Conservation (phyloP, 1,140 invertebrate genomes). For the Harpegnathos saltator region DNA sequence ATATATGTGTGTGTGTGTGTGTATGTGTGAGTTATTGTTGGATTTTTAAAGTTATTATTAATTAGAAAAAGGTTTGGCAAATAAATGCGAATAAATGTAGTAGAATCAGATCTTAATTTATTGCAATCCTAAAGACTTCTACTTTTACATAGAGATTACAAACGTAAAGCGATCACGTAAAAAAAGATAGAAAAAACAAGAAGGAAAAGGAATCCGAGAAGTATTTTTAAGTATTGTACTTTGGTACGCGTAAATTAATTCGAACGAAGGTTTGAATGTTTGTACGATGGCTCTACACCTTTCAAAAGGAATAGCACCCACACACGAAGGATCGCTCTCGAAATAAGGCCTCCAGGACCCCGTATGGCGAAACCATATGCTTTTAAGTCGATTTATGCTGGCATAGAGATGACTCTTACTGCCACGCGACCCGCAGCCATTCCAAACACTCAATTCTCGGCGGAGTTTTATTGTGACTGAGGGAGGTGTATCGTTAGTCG, state of each 20-base stretch:
- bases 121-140: neutral
- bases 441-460: constrained; percentile 60
- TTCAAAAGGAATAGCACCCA: constrained; percentile 26
- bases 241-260: neutral
- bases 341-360: constrained; percentile 58
- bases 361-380: constrained; percentile 77
- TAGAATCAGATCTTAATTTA: neutral
- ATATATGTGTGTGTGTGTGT: no score
- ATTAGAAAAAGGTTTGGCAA: no score
- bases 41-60: no score
- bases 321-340: constrained; percentile 20
- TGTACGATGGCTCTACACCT: neutral
- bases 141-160: neutral
- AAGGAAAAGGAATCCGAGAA: neutral
- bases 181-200: neutral
- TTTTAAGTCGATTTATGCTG: constrained; percentile 74
- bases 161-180: neutral
- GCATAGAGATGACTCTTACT: constrained; percentile 77
- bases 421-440: constrained; percentile 80
- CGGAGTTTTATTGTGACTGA: constrained; percentile 46
- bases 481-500: constrained; percentile 45
- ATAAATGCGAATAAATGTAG: no score
- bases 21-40: no score
- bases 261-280: constrained; percentile 1
- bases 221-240: neutral